Percentiles rank a stretch among this genome's conserved stretches.
Conservation (phyloP, 2,113 vertebrate genomes). For the Notarius lentiginosus region DNA sequence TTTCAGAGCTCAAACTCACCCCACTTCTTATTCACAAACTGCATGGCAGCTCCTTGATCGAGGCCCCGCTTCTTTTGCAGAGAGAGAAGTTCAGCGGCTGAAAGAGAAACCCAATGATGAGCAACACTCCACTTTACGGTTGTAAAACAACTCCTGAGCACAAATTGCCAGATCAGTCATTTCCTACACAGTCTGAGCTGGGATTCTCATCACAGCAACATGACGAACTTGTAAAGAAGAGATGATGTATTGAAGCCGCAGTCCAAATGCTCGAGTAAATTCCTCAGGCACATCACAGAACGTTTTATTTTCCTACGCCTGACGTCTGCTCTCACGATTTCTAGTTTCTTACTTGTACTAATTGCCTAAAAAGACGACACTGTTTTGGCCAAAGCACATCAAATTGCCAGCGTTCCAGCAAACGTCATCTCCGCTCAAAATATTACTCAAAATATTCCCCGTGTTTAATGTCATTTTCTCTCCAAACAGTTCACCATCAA, state of each 20-base stretch:
- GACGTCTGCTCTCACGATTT: not conserved
- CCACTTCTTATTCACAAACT: conserved; percentile 82
- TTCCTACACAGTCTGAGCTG: not conserved
- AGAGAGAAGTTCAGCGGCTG: conserved; percentile 86
- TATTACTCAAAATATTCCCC: not conserved
- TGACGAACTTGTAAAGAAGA: not conserved
- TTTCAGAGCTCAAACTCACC: conserved; percentile 72
- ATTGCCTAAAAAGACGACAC: not conserved
- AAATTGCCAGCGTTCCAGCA: too few species aligned
- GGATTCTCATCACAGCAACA: not conserved
- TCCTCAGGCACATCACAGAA: not conserved
- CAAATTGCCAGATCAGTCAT: not conserved
- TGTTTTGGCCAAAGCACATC: not conserved
- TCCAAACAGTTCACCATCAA: not conserved
- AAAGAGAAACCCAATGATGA: not conserved
- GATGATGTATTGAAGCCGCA: not conserved
- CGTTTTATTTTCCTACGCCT: not conserved
- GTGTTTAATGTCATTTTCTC: not conserved
- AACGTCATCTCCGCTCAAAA: not conserved
- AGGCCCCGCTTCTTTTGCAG: conserved; percentile 78
- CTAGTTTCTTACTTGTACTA: not conserved
- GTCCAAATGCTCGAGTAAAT: not conserved
- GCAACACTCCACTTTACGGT: not conserved
- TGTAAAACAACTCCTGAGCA: not conserved
- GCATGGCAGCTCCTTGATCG: conserved; percentile 79